These are phyloP conservation scores for Lycaena phlaeas DNA, from an alignment of 2,888 invertebrate species.

Conservation along the genomic window DNA sequence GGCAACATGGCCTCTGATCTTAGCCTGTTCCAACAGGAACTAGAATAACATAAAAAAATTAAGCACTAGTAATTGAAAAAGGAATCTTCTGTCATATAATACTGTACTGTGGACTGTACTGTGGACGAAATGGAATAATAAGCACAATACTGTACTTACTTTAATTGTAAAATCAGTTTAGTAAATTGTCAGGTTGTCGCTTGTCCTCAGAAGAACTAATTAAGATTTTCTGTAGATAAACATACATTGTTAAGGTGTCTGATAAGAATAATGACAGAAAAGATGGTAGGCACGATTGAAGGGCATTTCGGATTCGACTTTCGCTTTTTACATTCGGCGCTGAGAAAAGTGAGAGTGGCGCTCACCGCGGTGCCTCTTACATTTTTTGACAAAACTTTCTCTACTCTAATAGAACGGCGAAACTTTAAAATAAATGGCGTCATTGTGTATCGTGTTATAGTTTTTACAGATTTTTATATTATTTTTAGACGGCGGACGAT, in stretches of 20 bases:
- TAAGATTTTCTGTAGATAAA: slow-evolving; percentile 4
- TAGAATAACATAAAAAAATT: too few relatives aligned
- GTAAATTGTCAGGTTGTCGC: too few relatives aligned
- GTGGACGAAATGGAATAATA: too few relatives aligned
- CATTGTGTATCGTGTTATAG: slow-evolving; percentile 2
- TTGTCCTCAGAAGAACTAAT: background rate
- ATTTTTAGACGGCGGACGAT: background rate
- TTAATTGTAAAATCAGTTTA: too few relatives aligned
- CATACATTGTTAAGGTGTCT: background rate
- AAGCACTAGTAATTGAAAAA: too few relatives aligned
- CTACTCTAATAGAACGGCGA: slow-evolving; percentile 14
- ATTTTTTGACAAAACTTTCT: slow-evolving; percentile 20
- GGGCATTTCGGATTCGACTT: slow-evolving; percentile 22
- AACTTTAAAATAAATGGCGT: slow-evolving; percentile 9
- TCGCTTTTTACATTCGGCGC: slow-evolving; percentile 24
- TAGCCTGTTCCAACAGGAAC: too few relatives aligned
- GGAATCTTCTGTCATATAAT: too few relatives aligned
- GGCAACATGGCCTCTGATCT: too few relatives aligned
- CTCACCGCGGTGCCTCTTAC: slow-evolving; percentile 11
- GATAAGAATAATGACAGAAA: background rate
- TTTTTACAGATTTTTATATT: slow-evolving; percentile 1
- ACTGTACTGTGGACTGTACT: too few relatives aligned
- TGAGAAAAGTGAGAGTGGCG: slow-evolving; percentile 30
- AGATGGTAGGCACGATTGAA: slow-evolving; percentile 3
- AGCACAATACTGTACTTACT: too few relatives aligned